These are phyloP conservation scores for Trinorchestia longiramus DNA, from an alignment of 1,140 invertebrate genomes.

Conservation along the genomic window DNA sequence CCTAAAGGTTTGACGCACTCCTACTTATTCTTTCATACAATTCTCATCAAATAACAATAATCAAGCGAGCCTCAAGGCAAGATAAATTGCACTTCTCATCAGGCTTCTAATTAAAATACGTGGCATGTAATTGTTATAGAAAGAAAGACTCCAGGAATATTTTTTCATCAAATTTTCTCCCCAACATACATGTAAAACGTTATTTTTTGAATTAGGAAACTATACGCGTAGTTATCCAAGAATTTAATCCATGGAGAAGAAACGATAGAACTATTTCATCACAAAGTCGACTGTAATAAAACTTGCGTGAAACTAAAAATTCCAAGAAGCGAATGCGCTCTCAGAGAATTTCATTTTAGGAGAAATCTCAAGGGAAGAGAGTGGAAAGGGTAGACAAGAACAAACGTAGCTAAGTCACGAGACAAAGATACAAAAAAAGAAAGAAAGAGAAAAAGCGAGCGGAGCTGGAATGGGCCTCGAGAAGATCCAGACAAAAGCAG, in stretches of 20 bases:
- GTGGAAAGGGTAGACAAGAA: neutral
- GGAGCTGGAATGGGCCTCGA: slow-evolving; percentile 16
- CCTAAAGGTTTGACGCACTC: too few species aligned
- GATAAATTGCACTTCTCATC: too few species aligned
- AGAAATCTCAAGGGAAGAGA: neutral
- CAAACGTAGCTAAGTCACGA: neutral
- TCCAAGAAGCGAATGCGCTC: neutral
- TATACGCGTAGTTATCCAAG: neutral
- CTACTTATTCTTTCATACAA: too few species aligned
- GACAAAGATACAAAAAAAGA: neutral
- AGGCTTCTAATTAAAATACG: too few species aligned
- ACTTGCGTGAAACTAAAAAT: neutral
- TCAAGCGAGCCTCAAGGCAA: too few species aligned
- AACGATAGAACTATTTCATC: neutral
- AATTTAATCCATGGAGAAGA: neutral
- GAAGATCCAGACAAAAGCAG: slow-evolving; percentile 37
- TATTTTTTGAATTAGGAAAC: neutral
- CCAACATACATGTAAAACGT: neutral
- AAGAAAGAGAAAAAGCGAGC: neutral
- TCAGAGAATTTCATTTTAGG: neutral
- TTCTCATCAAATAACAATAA: too few species aligned
- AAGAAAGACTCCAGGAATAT: too few species aligned
- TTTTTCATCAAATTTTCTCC: neutral
- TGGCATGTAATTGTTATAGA: too few species aligned
- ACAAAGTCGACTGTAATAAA: neutral